Conservation (phyloP, 2,888 invertebrate genomes). For the Pammene fasciana region DNA sequence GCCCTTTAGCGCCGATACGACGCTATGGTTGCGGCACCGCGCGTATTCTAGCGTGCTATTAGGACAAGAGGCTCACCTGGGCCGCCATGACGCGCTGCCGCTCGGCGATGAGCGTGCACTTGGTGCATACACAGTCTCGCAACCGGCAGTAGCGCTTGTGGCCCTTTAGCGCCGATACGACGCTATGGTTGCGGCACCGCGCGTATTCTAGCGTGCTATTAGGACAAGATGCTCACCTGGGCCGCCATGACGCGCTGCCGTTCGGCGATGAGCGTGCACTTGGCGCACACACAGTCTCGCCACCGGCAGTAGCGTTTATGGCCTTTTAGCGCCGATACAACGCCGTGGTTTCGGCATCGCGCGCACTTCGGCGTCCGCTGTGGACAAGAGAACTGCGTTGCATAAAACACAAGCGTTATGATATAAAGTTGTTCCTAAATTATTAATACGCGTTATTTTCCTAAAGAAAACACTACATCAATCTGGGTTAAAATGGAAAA, state of each 20-base stretch:
- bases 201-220: not conserved
- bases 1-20: conserved; percentile 94
- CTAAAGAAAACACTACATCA: no score
- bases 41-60: conserved; percentile 48
- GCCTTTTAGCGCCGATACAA: conserved; percentile 95
- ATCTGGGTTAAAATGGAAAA: no score
- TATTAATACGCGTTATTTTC: no score
- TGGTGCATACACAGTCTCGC: conserved; percentile 98
- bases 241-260: conserved; percentile 99
- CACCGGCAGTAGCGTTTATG: conserved; percentile 98
- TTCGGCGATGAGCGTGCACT: conserved; percentile 99
- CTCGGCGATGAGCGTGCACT: conserved; percentile 90
- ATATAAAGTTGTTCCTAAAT: not conserved
- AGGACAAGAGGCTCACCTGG: conserved; percentile 84
- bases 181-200: not conserved
- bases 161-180: conserved; percentile 89
- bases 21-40: conserved; percentile 98
- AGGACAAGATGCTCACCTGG: conserved; percentile 82
- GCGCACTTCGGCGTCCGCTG: conserved; percentile 90
- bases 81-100: conserved; percentile 88
- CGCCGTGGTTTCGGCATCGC: conserved; percentile 98
- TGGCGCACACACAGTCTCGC: conserved; percentile 98
- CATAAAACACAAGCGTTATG: conserved; percentile 38
- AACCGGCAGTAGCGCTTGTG: conserved; percentile 98
- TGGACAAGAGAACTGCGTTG: conserved; percentile 42